Base-by-base conservation (phyloP, 1,140 invertebrate species). In the Papilio polyxenes region DNA sequence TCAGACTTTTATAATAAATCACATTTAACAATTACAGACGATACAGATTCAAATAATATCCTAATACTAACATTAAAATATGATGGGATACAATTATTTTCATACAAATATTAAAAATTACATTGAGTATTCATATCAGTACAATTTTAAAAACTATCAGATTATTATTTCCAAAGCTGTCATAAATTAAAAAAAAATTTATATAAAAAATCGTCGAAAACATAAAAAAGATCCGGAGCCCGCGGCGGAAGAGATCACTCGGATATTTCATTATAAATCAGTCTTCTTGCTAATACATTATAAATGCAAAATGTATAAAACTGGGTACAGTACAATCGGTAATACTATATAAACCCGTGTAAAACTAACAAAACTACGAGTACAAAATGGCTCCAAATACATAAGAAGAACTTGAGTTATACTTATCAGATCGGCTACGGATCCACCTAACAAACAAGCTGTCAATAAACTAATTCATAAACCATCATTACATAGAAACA, bases 1-100 rank as follows among this genome's bases (percentile, higher is more conserved):
- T 94, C 92, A 93, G 92, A 92, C 92, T 93, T 75, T 93, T 85
- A 86, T 87, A 89, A 81, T 87, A 90, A 91, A 92, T 90, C 84
- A 90, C 86, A 89, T 89, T 85, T 84, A 72, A 72, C 65, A 37
- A 72, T 85, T 81, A 83, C 65, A 83, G 81, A 84, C 82, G 74
- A 85, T 80, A 85, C 75, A 49, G 56, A 82, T 81, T 85, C 81
- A 86, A 48, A 81, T 65, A 72, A 77, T 83, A 56, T 74, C 59
- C 80, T 80, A 83, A 85, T 82, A 82, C 82, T 85, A 81, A 84
- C 81, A 53, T 53, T 78, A 65, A 79, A 78, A 51, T 62, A 51
- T 6, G 75, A 49, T 23, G 13, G 53, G 13, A 7, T 75, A 75
- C 51, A 44, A 79, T n/a, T 31, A 49, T 80, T n/a, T 80, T 69